Percentiles rank a stretch among this genome's conserved stretches.
Evolutionary conservation across 2,797 vertebrate genomes (phyloP).

Genomic region (Oreonectes daqikongensis): DNA sequence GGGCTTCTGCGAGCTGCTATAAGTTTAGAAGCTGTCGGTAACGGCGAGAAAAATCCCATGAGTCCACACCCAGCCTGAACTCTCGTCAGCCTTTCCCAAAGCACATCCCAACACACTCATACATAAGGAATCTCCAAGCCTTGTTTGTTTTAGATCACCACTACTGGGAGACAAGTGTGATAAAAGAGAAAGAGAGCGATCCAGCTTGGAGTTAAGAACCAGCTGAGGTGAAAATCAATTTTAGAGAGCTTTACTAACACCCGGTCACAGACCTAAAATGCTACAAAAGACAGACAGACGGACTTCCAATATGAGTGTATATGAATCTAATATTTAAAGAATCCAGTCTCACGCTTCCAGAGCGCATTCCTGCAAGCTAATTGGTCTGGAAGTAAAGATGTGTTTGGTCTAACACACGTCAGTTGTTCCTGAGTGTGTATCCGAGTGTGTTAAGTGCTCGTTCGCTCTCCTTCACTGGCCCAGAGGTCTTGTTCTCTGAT

Average conservation of each 20-base stretch:
- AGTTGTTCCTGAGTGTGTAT: conserved; percentile 52
- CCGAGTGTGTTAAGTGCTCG: conserved; percentile 53
- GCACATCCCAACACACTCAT: conserved; percentile 33
- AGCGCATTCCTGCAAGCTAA: conserved; percentile 56
- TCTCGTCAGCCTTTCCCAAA: conserved; percentile 50
- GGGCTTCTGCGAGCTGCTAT: background rate
- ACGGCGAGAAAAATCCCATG: conserved; percentile 46
- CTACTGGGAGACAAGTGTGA: conserved; percentile 20
- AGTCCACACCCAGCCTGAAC: conserved; percentile 40
- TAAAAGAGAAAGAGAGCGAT: background rate
- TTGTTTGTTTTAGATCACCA: conserved; percentile 10
- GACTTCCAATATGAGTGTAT: background rate
- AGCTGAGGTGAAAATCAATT: conserved; percentile 12
- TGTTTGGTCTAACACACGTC: conserved; percentile 60
- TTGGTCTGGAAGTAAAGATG: conserved; percentile 47
- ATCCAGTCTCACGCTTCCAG: conserved; percentile 22
- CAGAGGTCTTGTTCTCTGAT: conserved; percentile 44
- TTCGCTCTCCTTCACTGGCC: conserved; percentile 32
- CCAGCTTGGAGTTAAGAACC: too few relatives aligned
- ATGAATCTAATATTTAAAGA: conserved; percentile 24
- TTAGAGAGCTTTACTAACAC: background rate
- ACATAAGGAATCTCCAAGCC: conserved; percentile 12
- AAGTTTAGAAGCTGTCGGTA: conserved; percentile 51
- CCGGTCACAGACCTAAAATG: background rate
- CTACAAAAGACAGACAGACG: background rate